Evolutionary conservation across 2,113 vertebrate species (phyloP).

Genomic region (Halcyon malimbica): DNA sequence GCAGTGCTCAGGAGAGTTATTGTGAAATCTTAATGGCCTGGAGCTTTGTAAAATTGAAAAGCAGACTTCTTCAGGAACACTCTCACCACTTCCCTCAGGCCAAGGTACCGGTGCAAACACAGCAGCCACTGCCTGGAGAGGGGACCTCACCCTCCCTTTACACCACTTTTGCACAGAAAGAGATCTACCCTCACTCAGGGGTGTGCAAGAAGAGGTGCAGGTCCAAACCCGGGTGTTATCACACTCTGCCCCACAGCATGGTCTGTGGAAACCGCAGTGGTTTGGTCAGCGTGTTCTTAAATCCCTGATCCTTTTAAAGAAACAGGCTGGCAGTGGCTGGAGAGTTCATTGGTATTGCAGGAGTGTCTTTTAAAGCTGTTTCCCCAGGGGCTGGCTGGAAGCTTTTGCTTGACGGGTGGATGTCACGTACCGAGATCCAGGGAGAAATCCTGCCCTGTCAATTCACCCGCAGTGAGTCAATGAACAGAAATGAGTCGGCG

Average conservation of each 20-base stretch:
- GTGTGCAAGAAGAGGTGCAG: neutral
- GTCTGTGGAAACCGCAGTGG: neutral
- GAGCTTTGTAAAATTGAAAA: neutral
- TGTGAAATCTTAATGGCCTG: neutral
- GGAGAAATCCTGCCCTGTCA: slow-evolving; percentile 54
- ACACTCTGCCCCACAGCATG: neutral
- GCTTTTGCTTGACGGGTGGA: slow-evolving; percentile 50
- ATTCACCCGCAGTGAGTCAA: slow-evolving; percentile 11
- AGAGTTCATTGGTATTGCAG: slow-evolving; percentile 60
- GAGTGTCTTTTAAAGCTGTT: neutral
- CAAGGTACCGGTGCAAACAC: accelerated
- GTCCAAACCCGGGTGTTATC: neutral
- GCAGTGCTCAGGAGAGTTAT: neutral
- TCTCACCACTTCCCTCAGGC: neutral
- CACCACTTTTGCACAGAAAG: neutral
- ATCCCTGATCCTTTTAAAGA: neutral
- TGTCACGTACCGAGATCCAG: slow-evolving; percentile 6
- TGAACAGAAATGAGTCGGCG: neutral
- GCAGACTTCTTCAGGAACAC: neutral
- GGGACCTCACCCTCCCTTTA: neutral
- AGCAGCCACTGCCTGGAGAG: accelerated
- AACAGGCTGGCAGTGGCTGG: neutral
- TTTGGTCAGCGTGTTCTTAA: neutral
- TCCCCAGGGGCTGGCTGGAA: slow-evolving; percentile 39
- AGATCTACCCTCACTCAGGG: neutral